phyloP scores from a whole-genome alignment of 2,888 invertebrate genomes.

The Vanessa cardui region DNA sequence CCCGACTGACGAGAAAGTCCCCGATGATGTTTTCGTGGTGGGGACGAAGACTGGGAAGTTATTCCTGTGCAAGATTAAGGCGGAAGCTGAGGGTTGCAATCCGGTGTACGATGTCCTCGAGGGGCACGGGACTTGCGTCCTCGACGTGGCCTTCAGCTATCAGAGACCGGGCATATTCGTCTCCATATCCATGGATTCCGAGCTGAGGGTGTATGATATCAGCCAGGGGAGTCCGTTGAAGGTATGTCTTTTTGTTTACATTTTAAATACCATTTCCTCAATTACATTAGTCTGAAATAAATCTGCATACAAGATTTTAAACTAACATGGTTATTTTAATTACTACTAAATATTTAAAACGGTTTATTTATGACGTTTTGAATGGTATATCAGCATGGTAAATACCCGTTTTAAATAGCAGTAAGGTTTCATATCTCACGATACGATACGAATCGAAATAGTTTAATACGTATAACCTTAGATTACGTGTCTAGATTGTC shows the following conservation, averaged over 20 bases:
- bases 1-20: constrained; percentile 55
- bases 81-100: constrained; percentile 51
- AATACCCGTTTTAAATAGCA: too few relatives aligned
- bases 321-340: too few relatives aligned
- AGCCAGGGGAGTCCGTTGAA: constrained; percentile 61
- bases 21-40: constrained; percentile 65
- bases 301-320: too few relatives aligned
- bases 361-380: too few relatives aligned
- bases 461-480: too few relatives aligned
- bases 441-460: too few relatives aligned
- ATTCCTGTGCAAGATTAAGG: constrained; percentile 58
- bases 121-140: constrained; percentile 59
- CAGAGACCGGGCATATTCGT: constrained; percentile 63
- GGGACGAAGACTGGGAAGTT: constrained; percentile 62
- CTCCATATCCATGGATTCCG: constrained; percentile 68
- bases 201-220: constrained; percentile 65
- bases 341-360: too few relatives aligned
- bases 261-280: too few relatives aligned
- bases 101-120: constrained; percentile 62
- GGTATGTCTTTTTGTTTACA: constrained; percentile 46
- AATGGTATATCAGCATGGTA: too few relatives aligned
- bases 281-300: too few relatives aligned
- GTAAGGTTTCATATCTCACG: too few relatives aligned
- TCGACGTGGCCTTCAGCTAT: constrained; percentile 61
- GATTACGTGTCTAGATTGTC: too few relatives aligned